Conservation (phyloP, 1,140 invertebrate species). For the Oedothorax gibbosus region DNA sequence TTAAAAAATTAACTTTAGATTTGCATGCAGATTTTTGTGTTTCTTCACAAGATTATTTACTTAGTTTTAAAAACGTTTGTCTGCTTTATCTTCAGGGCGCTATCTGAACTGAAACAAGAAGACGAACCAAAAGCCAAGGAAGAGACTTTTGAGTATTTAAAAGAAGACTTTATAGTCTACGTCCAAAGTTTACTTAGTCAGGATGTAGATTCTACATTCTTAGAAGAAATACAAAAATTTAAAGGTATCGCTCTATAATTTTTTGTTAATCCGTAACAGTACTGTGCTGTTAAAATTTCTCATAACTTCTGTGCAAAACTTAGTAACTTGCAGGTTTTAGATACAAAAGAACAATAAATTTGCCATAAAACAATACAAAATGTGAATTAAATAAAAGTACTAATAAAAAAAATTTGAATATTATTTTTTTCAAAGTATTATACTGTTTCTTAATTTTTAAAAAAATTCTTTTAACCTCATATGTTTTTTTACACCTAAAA, state of each 20-base stretch:
- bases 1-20: background rate
- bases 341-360: background rate
- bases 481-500: no score
- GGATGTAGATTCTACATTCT: constrained; percentile 87
- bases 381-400: background rate
- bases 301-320: background rate
- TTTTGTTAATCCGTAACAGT: background rate
- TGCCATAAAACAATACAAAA: background rate
- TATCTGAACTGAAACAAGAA: constrained; percentile 9
- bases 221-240: constrained; percentile 88
- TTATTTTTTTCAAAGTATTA: background rate
- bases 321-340: background rate
- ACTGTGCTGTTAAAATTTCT: background rate
- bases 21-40: background rate
- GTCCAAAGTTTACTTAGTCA: constrained; percentile 91
- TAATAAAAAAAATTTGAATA: background rate
- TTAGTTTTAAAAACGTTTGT: background rate
- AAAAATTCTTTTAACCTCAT: no score
- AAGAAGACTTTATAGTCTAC: constrained; percentile 90
- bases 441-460: background rate
- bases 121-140: constrained; percentile 74
- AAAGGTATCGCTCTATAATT: constrained; percentile 75
- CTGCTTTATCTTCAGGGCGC: background rate
- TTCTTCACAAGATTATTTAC: background rate
- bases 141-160: constrained; percentile 72